phyloP scores from a whole-genome alignment of 1,140 invertebrate species.

The Tachypleus tridentatus region DNA sequence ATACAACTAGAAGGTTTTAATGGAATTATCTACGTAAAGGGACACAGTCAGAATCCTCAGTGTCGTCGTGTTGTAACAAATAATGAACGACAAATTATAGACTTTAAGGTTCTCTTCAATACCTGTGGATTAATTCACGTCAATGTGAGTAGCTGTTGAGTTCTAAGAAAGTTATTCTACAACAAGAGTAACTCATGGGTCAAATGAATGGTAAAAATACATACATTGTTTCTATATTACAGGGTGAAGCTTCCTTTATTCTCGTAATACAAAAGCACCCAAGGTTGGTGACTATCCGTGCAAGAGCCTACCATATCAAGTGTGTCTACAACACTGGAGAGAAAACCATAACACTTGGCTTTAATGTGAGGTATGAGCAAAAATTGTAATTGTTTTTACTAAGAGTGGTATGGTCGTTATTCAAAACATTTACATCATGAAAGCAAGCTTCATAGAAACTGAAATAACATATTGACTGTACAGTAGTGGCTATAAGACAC shows the following conservation, averaged over 20 bases:
- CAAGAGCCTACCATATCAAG: slow-evolving; percentile 87
- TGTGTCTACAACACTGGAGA: slow-evolving; percentile 89
- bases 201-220: no score
- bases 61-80: slow-evolving; percentile 65
- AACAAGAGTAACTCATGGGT: no score
- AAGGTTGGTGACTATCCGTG: slow-evolving; percentile 84
- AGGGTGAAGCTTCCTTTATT: slow-evolving; percentile 83
- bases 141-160: slow-evolving; percentile 50
- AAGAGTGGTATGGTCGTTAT: no score
- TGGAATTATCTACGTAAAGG: slow-evolving; percentile 85
- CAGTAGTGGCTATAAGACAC: no score
- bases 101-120: slow-evolving; percentile 83
- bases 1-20: slow-evolving; percentile 72
- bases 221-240: slow-evolving; percentile 21
- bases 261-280: slow-evolving; percentile 91
- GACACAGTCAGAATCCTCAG: slow-evolving; percentile 81
- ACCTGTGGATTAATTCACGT: slow-evolving; percentile 81
- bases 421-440: no score
- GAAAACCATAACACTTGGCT: slow-evolving; percentile 81
- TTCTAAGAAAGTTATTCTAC: background rate
- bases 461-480: no score
- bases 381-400: no score
- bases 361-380: slow-evolving; percentile 55
- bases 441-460: no score
- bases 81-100: slow-evolving; percentile 54